Conservation (phyloP, 2,113 vertebrate species). For the Tenrec ecaudatus region DNA sequence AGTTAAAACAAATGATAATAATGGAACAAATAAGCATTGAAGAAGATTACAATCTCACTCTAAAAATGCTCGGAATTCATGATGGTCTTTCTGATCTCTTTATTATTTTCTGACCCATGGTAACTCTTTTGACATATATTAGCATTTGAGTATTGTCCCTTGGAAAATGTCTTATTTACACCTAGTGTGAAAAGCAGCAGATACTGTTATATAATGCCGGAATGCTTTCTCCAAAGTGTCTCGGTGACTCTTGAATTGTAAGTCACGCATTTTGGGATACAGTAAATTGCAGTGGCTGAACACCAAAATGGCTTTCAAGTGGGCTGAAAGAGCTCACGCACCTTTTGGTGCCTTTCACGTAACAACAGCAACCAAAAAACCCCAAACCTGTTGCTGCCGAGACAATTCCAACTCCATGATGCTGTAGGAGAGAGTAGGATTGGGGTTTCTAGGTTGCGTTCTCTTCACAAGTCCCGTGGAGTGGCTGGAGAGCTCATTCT, state of each 20-base stretch:
- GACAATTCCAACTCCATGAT: too few species aligned
- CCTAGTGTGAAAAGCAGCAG: conserved; percentile 25
- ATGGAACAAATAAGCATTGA: conserved; percentile 59
- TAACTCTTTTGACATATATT: conserved; percentile 49
- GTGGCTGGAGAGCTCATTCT: too few species aligned
- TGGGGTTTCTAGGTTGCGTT: too few species aligned
- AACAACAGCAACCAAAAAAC: background rate
- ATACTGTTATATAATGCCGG: conserved; percentile 38
- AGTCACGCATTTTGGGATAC: background rate
- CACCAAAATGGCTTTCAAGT: conserved; percentile 30
- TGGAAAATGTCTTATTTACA: conserved; percentile 43
- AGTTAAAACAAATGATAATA: conserved; percentile 56
- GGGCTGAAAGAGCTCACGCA: conserved; percentile 42
- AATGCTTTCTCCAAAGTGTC: conserved; percentile 8
- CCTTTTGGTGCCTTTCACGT: conserved; percentile 10
- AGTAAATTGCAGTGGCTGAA: conserved; percentile 8
- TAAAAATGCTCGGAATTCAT: conserved; percentile 56
- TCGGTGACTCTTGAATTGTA: conserved; percentile 6
- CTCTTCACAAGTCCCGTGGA: too few species aligned
- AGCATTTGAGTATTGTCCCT: conserved; percentile 31
- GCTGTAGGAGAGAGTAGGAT: too few species aligned
- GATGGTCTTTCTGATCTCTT: conserved; percentile 38
- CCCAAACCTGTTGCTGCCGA: too few species aligned
- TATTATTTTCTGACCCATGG: conserved; percentile 60
- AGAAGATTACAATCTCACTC: conserved; percentile 57